Percentiles rank a stretch among this genome's conserved stretches.
phyloP scores from a whole-genome alignment of 2,888 invertebrate genomes.

The Deroplatys truncata region DNA sequence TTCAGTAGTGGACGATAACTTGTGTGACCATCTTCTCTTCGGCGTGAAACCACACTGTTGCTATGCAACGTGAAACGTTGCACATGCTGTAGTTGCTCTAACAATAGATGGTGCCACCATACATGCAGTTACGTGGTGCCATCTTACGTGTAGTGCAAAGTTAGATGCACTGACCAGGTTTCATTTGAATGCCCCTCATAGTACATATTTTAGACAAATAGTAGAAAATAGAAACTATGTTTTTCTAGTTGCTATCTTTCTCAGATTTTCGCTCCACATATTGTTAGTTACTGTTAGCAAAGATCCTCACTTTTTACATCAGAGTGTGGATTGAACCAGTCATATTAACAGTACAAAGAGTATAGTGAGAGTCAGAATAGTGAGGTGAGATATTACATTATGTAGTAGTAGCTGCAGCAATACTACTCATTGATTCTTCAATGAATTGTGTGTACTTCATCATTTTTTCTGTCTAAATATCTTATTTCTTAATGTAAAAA shows the following conservation, averaged over 20 bases:
- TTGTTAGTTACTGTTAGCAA: not conserved
- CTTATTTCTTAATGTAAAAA: not conserved
- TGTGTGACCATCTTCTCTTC: no score
- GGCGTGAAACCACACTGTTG: no score
- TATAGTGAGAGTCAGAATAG: not conserved
- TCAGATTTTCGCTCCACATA: not conserved
- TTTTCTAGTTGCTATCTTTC: not conserved
- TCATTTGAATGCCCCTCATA: no score
- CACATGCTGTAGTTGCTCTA: no score
- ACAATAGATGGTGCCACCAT: no score
- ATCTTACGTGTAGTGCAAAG: no score
- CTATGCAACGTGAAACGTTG: no score
- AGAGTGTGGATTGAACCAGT: not conserved
- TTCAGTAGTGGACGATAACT: no score
- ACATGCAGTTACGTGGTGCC: no score
- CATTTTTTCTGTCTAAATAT: not conserved
- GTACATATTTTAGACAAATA: not conserved
- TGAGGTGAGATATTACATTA: not conserved
- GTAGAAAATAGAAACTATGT: not conserved
- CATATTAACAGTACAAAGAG: not conserved
- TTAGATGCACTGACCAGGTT: no score
- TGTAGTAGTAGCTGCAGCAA: not conserved
- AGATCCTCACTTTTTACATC: not conserved
- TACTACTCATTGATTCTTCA: not conserved
- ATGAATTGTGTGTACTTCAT: not conserved